A percentile compares a stretch with the other conserved stretches of the same genome.
These are phyloP conservation scores for Anguilla pacifica DNA, from an alignment of 2,797 vertebrate genomes.

Conservation along the genomic window DNA sequence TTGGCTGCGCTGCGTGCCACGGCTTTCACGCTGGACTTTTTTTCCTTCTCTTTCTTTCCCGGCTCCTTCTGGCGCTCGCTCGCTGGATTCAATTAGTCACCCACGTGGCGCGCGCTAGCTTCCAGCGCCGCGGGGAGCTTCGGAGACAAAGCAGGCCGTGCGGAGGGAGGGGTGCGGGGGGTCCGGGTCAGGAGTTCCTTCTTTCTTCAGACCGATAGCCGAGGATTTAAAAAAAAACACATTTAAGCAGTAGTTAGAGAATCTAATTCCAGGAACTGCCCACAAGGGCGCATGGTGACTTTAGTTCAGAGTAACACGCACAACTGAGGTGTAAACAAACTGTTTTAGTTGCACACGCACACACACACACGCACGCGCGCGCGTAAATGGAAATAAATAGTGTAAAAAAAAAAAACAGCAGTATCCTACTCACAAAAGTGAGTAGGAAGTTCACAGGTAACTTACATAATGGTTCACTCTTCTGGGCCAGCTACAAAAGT, in stretches of 20 bases:
- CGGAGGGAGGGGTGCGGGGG: background rate
- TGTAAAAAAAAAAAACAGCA: background rate
- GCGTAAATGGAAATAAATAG: background rate
- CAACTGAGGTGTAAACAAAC: background rate
- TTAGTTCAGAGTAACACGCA: background rate
- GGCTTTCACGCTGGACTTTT: background rate
- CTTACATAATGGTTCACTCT: background rate
- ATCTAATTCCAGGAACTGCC: background rate
- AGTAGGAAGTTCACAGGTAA: background rate
- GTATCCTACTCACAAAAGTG: background rate
- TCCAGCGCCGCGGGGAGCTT: background rate
- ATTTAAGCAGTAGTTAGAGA: background rate
- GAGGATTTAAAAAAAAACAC: background rate
- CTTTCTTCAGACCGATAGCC: background rate
- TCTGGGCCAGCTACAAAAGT: background rate
- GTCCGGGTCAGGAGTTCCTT: background rate
- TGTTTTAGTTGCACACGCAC: background rate
- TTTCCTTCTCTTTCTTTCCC: background rate
- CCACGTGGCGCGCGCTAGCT: background rate
- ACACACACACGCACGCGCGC: too few species aligned
- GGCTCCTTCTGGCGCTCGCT: background rate
- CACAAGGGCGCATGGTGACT: background rate
- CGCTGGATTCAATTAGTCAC: conserved; percentile 11
- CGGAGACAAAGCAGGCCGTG: background rate
- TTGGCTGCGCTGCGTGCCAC: background rate